Conservation (phyloP, 2,113 vertebrate species). For the Heterotis niloticus region DNA sequence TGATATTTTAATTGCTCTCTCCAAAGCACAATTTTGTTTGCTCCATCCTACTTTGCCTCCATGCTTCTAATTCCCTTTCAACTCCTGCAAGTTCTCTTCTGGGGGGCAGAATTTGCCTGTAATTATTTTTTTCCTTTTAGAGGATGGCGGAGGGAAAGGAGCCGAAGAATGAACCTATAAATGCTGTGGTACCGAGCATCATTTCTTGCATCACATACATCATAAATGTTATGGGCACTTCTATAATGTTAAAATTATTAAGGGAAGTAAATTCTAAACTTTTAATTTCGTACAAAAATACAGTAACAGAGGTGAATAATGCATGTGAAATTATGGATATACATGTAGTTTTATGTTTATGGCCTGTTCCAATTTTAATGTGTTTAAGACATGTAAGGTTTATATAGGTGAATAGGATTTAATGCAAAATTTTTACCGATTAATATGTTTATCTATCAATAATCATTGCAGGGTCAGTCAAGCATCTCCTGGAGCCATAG, state of each 20-base stretch:
- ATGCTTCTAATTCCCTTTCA: constrained; percentile 26
- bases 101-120: constrained; percentile 7
- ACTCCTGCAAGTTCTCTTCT: not conserved
- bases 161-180: not conserved
- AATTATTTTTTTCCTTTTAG: constrained; percentile 21
- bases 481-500: no score
- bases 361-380: no score
- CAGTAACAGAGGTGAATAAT: not conserved
- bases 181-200: not conserved
- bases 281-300: not conserved
- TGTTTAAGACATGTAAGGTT: no score
- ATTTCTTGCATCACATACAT: not conserved
- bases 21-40: constrained; percentile 30
- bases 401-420: no score
- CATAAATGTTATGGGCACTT: not conserved
- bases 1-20: constrained; percentile 43
- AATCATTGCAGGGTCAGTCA: no score
- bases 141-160: not conserved
- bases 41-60: constrained; percentile 18
- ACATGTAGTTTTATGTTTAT: not conserved
- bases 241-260: not conserved
- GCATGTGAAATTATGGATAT: not conserved
- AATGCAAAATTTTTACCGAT: no score
- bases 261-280: not conserved
- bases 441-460: no score